Evolutionary conservation across 2,113 vertebrate genomes (phyloP).

Genomic region (Lucifuga dentata): DNA sequence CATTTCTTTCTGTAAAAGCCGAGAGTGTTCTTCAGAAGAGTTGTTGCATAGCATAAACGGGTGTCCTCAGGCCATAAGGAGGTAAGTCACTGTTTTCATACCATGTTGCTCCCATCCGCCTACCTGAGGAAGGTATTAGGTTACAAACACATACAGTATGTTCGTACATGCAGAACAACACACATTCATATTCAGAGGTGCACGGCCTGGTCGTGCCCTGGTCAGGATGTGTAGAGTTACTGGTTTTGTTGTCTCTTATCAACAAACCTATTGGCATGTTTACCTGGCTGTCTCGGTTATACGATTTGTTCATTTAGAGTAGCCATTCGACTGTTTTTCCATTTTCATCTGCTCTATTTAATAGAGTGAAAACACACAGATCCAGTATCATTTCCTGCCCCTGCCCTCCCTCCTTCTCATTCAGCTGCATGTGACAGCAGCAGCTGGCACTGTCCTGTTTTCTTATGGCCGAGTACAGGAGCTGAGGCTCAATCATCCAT

Average conservation of each 20-base stretch:
- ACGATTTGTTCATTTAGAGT: slow-evolving; percentile 28
- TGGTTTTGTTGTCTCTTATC: slow-evolving; percentile 50
- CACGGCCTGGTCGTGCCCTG: slow-evolving; percentile 7
- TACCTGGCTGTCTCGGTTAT: slow-evolving; percentile 49
- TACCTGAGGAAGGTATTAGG: slow-evolving; percentile 58
- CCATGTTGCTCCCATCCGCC: slow-evolving; percentile 62
- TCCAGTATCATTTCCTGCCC: slow-evolving; percentile 35
- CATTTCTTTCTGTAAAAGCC: slow-evolving; percentile 21
- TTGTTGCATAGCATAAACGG: slow-evolving; percentile 52
- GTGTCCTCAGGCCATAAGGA: slow-evolving; percentile 57
- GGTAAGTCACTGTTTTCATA: slow-evolving; percentile 69
- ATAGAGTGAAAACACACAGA: slow-evolving; percentile 41
- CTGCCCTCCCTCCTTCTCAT: slow-evolving; percentile 15
- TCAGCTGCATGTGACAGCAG: slow-evolving; percentile 31
- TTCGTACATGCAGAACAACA: slow-evolving; percentile 48
- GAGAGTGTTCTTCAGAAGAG: slow-evolving; percentile 57
- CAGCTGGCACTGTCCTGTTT: slow-evolving; percentile 25
- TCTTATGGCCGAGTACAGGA: neutral
- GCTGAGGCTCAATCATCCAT: neutral
- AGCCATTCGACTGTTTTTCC: slow-evolving; percentile 50
- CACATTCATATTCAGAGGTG: slow-evolving; percentile 41
- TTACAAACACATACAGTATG: slow-evolving; percentile 59
- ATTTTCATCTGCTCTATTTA: slow-evolving; percentile 21
- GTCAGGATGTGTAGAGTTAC: slow-evolving; percentile 51
- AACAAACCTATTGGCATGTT: slow-evolving; percentile 44